phyloP scores from a whole-genome alignment of 2,113 vertebrate genomes.

The Labeo rohita region DNA sequence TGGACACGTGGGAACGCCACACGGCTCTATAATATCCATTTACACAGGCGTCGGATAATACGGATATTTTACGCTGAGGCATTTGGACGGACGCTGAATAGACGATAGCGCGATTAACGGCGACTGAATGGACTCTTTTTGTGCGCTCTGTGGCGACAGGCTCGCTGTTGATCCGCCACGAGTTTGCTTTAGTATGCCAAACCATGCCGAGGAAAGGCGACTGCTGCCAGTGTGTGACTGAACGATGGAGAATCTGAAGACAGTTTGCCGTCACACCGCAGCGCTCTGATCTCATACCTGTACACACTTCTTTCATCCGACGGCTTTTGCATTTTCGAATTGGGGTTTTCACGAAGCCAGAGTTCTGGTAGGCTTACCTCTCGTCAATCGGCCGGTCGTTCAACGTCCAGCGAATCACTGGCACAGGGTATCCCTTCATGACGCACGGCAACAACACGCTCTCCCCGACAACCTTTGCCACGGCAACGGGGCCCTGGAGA shows the following conservation, averaged over 20 bases:
- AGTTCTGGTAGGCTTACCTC: conserved; percentile 74
- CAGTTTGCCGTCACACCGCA: background rate
- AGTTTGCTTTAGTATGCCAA: conserved; percentile 23
- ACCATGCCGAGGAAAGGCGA: conserved; percentile 7
- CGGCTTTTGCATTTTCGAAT: too few species aligned
- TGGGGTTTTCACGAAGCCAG: too few species aligned
- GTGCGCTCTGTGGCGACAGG: conserved; percentile 52
- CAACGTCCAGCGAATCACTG: conserved; percentile 81
- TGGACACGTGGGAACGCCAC: background rate
- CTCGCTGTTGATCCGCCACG: background rate
- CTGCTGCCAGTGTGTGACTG: conserved; percentile 26
- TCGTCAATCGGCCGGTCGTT: conserved; percentile 78
- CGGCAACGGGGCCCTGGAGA: conserved; percentile 77
- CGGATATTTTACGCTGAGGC: conserved; percentile 16
- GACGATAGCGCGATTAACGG: conserved; percentile 67
- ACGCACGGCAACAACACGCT: conserved; percentile 83
- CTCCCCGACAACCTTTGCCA: conserved; percentile 77
- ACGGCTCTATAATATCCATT: background rate
- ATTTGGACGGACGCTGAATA: conserved; percentile 40
- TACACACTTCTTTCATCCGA: background rate
- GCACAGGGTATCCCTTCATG: conserved; percentile 76
- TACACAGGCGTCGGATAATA: conserved; percentile 16
- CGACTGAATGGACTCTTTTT: conserved; percentile 57
- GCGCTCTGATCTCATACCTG: background rate
- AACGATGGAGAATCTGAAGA: conserved; percentile 7